phyloP scores from a whole-genome alignment of 37 sponge, comb jelly and placozoan species.

The Theonella swinhoei region DNA sequence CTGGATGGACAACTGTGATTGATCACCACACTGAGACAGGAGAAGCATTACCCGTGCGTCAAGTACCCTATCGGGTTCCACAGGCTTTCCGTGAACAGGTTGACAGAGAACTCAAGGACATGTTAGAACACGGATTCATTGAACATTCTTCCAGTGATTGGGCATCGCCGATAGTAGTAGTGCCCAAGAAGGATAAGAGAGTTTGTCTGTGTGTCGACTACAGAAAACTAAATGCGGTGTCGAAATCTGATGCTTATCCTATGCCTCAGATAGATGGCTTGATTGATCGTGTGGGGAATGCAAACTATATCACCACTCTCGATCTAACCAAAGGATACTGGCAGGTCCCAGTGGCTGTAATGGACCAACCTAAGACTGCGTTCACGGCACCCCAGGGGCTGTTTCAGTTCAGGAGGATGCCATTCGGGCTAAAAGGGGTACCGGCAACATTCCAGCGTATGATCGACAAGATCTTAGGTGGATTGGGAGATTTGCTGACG shows the following conservation, averaged over 20 bases:
- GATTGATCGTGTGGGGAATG: background rate
- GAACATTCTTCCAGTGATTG: background rate
- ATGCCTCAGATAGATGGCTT: background rate
- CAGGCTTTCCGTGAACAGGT: background rate
- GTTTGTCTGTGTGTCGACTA: conserved; percentile 6
- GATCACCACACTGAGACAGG: too few relatives aligned
- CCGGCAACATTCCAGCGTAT: too few relatives aligned
- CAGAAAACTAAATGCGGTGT: background rate
- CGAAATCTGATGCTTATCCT: conserved; percentile 6
- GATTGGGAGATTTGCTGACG: too few relatives aligned
- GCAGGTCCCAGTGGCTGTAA: background rate
- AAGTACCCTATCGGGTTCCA: background rate
- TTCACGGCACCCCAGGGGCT: background rate
- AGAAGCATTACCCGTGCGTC: too few relatives aligned
- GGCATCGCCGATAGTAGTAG: conserved; percentile 1
- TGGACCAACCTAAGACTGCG: background rate
- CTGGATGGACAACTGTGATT: too few relatives aligned
- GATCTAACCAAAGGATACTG: conserved; percentile 3
- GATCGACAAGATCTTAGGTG: too few relatives aligned
- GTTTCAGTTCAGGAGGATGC: background rate
- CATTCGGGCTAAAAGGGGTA: too few relatives aligned
- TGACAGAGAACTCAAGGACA: background rate
- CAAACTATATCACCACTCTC: background rate
- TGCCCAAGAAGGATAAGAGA: background rate
- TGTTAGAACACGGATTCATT: conserved; percentile 3